phyloP scores from a whole-genome alignment of 2,888 invertebrate species.

The Cremastinae sp. region DNA sequence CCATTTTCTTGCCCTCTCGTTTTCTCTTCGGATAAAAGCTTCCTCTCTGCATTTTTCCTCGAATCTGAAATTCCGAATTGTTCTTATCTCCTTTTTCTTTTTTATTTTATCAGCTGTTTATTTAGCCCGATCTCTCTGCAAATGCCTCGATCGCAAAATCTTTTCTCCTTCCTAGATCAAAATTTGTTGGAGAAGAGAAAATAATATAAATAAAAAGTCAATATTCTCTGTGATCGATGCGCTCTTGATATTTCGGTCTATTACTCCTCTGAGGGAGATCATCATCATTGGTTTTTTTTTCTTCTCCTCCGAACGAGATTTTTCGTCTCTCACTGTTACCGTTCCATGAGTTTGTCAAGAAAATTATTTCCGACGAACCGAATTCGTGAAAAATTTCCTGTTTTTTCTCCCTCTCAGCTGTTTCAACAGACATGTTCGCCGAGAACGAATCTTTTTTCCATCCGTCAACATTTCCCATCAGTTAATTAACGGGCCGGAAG shows the following conservation, averaged over 20 bases:
- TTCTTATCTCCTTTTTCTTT: background rate
- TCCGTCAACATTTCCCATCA: constrained; percentile 23
- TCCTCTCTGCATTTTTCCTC: no score
- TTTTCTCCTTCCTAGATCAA: background rate
- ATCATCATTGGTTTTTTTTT: background rate
- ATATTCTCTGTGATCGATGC: constrained; percentile 41
- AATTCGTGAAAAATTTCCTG: background rate
- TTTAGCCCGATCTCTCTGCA: background rate
- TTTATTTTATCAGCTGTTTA: no score
- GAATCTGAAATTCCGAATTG: no score
- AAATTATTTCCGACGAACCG: constrained; percentile 1
- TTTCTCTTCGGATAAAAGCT: background rate
- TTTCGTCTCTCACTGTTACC: background rate
- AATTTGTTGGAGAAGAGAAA: background rate
- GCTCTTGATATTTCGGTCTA: constrained; percentile 15
- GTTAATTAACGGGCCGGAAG: constrained; percentile 34
- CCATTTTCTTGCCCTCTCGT: background rate
- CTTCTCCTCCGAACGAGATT: background rate
- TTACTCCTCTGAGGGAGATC: constrained; percentile 1
- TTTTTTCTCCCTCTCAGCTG: background rate
- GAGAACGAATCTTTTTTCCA: constrained; percentile 19
- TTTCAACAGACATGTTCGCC: background rate
- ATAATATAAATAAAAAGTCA: constrained; percentile 29
- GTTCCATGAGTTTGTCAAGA: constrained; percentile 1
- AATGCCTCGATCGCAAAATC: background rate